Percentiles rank a stretch among this genome's conserved stretches.
Conservation (phyloP, 2,888 invertebrate species). For the Cryptosula pallasiana region DNA sequence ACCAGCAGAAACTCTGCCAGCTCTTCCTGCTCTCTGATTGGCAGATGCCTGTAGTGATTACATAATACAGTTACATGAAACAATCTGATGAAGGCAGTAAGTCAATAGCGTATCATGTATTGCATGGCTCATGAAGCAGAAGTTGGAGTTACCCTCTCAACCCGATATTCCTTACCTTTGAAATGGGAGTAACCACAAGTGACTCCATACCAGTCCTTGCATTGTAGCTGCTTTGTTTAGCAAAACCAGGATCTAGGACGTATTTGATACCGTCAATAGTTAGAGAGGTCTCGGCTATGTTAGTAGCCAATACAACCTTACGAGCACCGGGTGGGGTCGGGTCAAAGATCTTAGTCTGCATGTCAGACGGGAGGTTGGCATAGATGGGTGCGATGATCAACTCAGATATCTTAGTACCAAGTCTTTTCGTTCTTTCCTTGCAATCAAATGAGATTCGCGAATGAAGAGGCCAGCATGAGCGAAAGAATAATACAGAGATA, state of each 20-base stretch:
- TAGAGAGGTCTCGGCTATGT: slow-evolving; percentile 97
- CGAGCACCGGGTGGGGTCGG: slow-evolving; percentile 93
- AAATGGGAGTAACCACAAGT: slow-evolving; percentile 95
- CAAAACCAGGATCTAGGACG: slow-evolving; percentile 99
- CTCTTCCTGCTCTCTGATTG: slow-evolving; percentile 92
- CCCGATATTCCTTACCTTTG: slow-evolving; percentile 60
- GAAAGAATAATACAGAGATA: no score
- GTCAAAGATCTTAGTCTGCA: slow-evolving; percentile 98
- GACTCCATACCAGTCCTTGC: slow-evolving; percentile 98
- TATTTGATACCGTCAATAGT: slow-evolving; percentile 98
- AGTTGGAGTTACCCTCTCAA: no score
- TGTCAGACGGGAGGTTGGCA: slow-evolving; percentile 94
- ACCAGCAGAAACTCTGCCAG: slow-evolving; percentile 85
- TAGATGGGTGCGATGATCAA: slow-evolving; percentile 90
- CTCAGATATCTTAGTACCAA: slow-evolving; percentile 90
- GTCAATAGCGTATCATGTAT: no score
- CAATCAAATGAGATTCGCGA: no score
- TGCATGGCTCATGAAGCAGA: no score
- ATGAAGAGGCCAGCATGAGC: no score
- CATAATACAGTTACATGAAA: no score
- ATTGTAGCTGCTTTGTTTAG: slow-evolving; percentile 96
- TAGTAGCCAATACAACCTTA: slow-evolving; percentile 95
- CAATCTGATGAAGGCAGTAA: no score
- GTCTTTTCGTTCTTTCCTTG: slow-evolving; percentile 80
- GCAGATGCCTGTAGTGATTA: slow-evolving; percentile 66